Base-by-base conservation (phyloP, 2,113 vertebrate species). In the Coregonus clupeaformis region DNA sequence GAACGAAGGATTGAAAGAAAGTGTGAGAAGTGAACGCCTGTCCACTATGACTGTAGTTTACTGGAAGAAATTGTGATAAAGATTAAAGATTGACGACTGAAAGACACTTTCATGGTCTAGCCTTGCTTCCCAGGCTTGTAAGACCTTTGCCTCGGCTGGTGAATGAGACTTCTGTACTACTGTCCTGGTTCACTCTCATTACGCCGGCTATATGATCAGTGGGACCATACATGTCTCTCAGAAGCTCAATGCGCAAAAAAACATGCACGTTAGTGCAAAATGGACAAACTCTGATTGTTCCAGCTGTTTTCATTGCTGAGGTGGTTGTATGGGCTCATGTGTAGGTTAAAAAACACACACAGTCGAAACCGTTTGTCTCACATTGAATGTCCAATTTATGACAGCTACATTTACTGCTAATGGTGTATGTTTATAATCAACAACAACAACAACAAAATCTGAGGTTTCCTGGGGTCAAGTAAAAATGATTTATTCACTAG, bases 191-290 rank as follows among this genome's bases (percentile, higher is more conserved):
- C 73, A 68, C 73, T 79, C 64, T 78, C 69, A 68, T 80, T 80
- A 52, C 79, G 79, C 72, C 65, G 72, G 75, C 60, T 47, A 36
- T 6, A 42, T 67, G 65, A 32, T 67, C 30, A 20, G 29, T 67
- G 29, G 14, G 29, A 67, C 29, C 20, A 42, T 60, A 60, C n/a
- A 32, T n/a, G 29, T 86, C 70, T 2, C 76, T 84, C 69, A 80
- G 73, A 86, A 74, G 80, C 78, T 86, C 81, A 73, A 87, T 52
- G 76, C 77, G 80, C 81, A 89, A 77, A 74, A 75, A 59, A 80
- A 67, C 3, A 32, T 42, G 52, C 69, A 65, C 57, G 16, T 73
- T 82, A 77, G 25, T 83, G 81, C 82, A 87, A 87, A 89, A 80
- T 29, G 77, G 74, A 86, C 82, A 42, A 62, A 20, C 18, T 67